phyloP scores from a whole-genome alignment of 2,888 invertebrate species.

The Trachelus stipa region DNA sequence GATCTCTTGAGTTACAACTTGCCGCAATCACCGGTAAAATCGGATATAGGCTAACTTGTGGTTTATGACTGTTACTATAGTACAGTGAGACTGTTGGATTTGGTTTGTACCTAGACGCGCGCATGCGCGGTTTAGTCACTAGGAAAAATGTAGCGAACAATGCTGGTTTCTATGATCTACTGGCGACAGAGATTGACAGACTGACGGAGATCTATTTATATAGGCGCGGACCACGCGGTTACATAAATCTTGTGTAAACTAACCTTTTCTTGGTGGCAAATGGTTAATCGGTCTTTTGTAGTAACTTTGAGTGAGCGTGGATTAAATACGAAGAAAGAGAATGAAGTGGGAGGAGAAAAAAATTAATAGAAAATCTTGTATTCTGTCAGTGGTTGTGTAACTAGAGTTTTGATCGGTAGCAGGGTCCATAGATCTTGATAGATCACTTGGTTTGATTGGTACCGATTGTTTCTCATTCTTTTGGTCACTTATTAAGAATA shows the following conservation, averaged over 20 bases:
- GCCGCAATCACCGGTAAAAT: slow-evolving; percentile 31
- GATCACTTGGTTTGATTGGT: not conserved
- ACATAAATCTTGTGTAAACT: not conserved
- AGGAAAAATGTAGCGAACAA: not conserved
- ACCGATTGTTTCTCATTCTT: not conserved
- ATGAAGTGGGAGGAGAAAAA: not conserved
- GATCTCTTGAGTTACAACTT: slow-evolving; percentile 35
- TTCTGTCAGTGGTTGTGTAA: not conserved
- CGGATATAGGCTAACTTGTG: slow-evolving; percentile 39
- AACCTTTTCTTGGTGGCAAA: not conserved
- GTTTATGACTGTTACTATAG: slow-evolving; percentile 20
- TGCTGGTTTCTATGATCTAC: not conserved
- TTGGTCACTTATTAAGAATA: not conserved
- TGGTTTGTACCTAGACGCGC: not conserved
- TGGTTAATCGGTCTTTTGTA: not conserved
- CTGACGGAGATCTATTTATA: not conserved
- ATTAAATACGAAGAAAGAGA: not conserved
- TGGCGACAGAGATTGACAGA: not conserved
- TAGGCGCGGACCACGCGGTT: not conserved
- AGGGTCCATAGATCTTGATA: not conserved
- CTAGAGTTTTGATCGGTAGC: not conserved
- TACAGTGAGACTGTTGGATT: not conserved
- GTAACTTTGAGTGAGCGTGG: not conserved
- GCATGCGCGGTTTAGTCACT: not conserved
- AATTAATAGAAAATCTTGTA: not conserved